These are phyloP conservation scores for Piezodorus guildinii DNA, from an alignment of 1,140 invertebrate genomes.

Conservation along the genomic window DNA sequence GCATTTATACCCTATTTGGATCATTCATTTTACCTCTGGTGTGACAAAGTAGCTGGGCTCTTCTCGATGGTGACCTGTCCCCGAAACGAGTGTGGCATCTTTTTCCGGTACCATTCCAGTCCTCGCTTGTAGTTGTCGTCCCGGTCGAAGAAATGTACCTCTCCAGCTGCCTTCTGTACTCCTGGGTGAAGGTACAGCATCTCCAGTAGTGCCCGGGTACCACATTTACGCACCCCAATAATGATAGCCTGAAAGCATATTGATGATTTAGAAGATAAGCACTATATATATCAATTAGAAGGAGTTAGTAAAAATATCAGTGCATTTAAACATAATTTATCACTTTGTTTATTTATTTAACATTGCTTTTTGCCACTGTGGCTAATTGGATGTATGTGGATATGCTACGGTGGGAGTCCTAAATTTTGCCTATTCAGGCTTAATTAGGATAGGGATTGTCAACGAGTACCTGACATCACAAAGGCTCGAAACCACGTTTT, in stretches of 20 bases:
- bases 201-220: constrained; percentile 83
- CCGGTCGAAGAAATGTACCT: constrained; percentile 89
- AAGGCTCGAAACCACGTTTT: no score
- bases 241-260: constrained; percentile 65
- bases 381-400: no score
- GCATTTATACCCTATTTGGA: neutral
- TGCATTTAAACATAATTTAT: no score
- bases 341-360: no score
- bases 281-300: no score
- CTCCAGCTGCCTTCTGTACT: constrained; percentile 82
- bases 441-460: no score
- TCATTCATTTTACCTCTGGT: constrained; percentile 59
- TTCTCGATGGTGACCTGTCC: constrained; percentile 94
- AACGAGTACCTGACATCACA: no score
- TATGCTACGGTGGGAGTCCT: no score
- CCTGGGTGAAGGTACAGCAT: constrained; percentile 88
- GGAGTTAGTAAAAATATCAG: no score
- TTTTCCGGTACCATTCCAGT: constrained; percentile 81
- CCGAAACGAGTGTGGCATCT: constrained; percentile 83
- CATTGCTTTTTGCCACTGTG: no score
- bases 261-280: no score
- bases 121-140: constrained; percentile 83
- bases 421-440: no score
- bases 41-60: constrained; percentile 96
- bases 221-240: constrained; percentile 87